These are phyloP conservation scores for Mantis religiosa DNA, from an alignment of 2,888 invertebrate genomes.

Conservation along the genomic window DNA sequence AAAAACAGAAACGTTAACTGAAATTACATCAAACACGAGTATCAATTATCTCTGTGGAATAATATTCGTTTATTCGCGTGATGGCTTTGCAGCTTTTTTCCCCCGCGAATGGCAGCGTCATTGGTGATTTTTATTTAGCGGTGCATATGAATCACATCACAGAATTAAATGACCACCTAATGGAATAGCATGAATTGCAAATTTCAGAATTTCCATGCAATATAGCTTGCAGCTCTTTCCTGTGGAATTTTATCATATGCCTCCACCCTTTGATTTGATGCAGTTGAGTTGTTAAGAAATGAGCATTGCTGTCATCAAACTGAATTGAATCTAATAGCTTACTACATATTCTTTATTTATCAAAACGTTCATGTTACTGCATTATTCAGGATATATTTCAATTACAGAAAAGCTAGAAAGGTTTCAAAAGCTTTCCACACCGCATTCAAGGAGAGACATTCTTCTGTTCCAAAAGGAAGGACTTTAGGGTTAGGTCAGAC, in stretches of 20 bases:
- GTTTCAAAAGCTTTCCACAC: too few species aligned
- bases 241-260: background rate
- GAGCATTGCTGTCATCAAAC: too few species aligned
- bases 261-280: background rate
- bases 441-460: too few species aligned
- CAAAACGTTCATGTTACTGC: too few species aligned
- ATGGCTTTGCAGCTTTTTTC: background rate
- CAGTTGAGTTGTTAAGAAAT: too few species aligned
- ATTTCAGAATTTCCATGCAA: background rate
- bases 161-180: background rate
- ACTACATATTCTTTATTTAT: too few species aligned
- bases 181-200: background rate
- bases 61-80: background rate
- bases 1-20: too few species aligned
- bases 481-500: too few species aligned
- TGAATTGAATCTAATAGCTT: too few species aligned
- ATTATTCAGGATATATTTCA: too few species aligned
- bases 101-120: background rate
- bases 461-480: too few species aligned
- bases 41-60: background rate
- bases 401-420: too few species aligned
- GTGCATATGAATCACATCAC: background rate
- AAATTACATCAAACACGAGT: background rate
- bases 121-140: background rate
- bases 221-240: background rate